Evolutionary conservation across 2,113 vertebrate genomes (phyloP).

Genomic region (Equus przewalskii): DNA sequence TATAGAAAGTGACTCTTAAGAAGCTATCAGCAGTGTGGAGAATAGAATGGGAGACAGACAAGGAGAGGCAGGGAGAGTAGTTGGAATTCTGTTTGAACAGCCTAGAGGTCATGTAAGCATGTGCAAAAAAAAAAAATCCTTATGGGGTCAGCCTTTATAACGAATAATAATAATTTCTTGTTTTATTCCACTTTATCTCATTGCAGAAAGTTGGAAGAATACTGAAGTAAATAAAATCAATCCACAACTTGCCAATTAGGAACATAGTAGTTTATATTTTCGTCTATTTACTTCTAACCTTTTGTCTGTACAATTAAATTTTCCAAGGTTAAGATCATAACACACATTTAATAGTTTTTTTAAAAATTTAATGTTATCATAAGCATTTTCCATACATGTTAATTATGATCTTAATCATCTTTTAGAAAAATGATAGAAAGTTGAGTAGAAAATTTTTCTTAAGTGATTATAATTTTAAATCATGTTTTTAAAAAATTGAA

Average conservation of each 20-base stretch:
- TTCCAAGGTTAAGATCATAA: neutral
- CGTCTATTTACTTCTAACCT: neutral
- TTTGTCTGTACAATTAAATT: neutral
- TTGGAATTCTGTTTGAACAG: neutral
- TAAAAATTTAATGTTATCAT: neutral
- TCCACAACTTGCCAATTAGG: neutral
- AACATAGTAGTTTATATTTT: neutral
- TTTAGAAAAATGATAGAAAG: slow-evolving; percentile 35
- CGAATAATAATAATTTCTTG: neutral
- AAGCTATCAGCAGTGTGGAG: neutral
- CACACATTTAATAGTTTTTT: neutral
- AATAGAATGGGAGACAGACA: neutral
- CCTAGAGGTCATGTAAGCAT: too few relatives aligned
- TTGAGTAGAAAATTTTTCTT: neutral
- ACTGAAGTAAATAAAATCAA: neutral
- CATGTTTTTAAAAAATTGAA: neutral
- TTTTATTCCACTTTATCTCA: neutral
- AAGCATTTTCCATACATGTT: neutral
- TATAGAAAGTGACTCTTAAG: neutral
- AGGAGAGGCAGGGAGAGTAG: neutral
- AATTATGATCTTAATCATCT: neutral
- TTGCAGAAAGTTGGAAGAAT: neutral
- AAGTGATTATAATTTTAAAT: neutral
- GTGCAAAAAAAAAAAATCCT: neutral
- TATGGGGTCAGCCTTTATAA: neutral